A percentile compares a stretch with the other conserved stretches of the same genome.
Conservation (phyloP, 2,113 vertebrate species). For the Scartelaos histophorus region DNA sequence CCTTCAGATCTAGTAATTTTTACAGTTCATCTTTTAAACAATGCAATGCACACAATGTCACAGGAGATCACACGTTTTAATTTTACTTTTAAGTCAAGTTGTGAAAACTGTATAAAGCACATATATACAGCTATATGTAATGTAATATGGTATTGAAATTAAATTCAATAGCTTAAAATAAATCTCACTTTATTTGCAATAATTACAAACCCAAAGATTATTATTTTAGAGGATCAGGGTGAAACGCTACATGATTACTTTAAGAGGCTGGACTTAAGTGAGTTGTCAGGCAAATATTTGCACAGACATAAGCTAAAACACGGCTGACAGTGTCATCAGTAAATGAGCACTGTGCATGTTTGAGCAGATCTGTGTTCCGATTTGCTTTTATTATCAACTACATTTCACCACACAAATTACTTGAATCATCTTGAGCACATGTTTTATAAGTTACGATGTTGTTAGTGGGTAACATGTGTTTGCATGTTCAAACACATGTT, state of each 20-base stretch:
- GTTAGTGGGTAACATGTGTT: slow-evolving; percentile 32
- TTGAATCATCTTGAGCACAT: slow-evolving; percentile 16
- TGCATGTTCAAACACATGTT: slow-evolving; percentile 47
- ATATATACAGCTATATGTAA: too few species aligned
- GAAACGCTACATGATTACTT: background rate
- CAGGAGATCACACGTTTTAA: too few species aligned
- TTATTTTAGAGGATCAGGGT: background rate
- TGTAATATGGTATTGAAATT: background rate
- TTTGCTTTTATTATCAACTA: background rate
- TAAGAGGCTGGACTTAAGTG: slow-evolving; percentile 3
- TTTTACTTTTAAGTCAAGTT: too few species aligned
- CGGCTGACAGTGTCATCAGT: background rate
- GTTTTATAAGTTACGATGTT: slow-evolving; percentile 22
- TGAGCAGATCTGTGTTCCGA: slow-evolving; percentile 13
- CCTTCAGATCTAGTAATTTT: too few species aligned
- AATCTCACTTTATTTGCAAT: background rate
- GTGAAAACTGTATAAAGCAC: too few species aligned
- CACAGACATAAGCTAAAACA: background rate
- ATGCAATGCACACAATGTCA: too few species aligned
- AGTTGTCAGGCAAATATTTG: slow-evolving; percentile 16
- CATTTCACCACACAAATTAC: slow-evolving; percentile 15
- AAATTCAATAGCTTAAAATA: background rate
- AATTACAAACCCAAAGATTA: background rate
- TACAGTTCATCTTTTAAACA: too few species aligned
- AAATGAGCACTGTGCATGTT: slow-evolving; percentile 11